Conservation (phyloP, 30 jellyfish, hydroid and myxozoan genomes). For the Sanderia malayensis region DNA sequence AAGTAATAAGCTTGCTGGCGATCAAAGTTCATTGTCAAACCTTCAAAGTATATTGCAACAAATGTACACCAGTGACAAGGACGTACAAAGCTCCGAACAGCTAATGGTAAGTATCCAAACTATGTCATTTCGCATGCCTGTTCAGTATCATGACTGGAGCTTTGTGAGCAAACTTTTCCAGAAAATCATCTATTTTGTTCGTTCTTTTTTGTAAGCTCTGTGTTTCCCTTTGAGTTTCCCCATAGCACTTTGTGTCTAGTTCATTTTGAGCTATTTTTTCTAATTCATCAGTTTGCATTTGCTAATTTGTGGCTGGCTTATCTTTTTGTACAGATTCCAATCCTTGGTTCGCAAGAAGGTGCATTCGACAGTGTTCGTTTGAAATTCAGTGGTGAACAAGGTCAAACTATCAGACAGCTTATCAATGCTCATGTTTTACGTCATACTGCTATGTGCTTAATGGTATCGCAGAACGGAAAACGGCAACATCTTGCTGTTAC, state of each 20-base stretch:
- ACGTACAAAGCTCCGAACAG: slow-evolving; percentile 52
- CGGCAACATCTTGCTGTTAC: slow-evolving; percentile 86
- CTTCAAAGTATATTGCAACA: slow-evolving; percentile 41
- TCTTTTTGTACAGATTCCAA: slow-evolving; percentile 60
- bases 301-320: too few species aligned
- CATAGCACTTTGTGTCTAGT: too few species aligned
- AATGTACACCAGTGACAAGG: slow-evolving; percentile 56
- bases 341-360: slow-evolving; percentile 90
- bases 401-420: slow-evolving; percentile 84
- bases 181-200: too few species aligned
- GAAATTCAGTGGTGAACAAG: slow-evolving; percentile 94
- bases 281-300: too few species aligned
- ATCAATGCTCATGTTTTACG: slow-evolving; percentile 68
- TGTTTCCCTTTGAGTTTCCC: too few species aligned
- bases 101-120: slow-evolving; percentile 83
- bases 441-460: slow-evolving; percentile 82
- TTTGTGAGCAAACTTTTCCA: too few species aligned
- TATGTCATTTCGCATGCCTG: too few species aligned
- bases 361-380: slow-evolving; percentile 84
- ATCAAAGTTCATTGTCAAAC: slow-evolving; percentile 1
- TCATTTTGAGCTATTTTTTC: too few species aligned
- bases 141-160: too few species aligned
- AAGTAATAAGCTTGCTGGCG: slow-evolving; percentile 35
- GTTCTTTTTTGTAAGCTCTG: too few species aligned
- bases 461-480: slow-evolving; percentile 66